These are phyloP conservation scores for Drosophila sturtevanti DNA, from an alignment of 1,140 invertebrate genomes.

Conservation along the genomic window DNA sequence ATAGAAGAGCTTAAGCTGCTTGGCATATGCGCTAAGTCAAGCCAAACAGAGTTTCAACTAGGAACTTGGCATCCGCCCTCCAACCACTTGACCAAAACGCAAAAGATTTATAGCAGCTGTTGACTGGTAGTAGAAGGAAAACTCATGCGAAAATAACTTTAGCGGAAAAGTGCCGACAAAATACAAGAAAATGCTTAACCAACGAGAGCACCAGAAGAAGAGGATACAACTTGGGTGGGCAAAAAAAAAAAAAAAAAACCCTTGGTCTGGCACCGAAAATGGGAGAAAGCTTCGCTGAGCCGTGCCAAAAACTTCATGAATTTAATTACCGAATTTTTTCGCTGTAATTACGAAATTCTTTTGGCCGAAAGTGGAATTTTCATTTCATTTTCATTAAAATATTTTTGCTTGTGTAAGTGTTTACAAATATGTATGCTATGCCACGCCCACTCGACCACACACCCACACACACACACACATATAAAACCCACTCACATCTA, in stretches of 20 bases:
- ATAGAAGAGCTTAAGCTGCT: slow-evolving; percentile 57
- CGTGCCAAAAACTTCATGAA: slow-evolving; percentile 72
- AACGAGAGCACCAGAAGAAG: slow-evolving; percentile 49
- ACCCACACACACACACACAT: slow-evolving; percentile 5
- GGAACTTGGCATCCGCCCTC: slow-evolving; percentile 3
- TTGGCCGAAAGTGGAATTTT: slow-evolving; percentile 77
- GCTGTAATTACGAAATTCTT: slow-evolving; percentile 81
- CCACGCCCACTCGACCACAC: slow-evolving; percentile 16
- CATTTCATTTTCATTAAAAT: slow-evolving; percentile 80
- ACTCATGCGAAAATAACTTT: slow-evolving; percentile 77
- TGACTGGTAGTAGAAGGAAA: slow-evolving; percentile 39
- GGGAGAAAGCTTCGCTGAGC: slow-evolving; percentile 44
- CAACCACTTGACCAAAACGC: slow-evolving; percentile 31
- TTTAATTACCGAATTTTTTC: slow-evolving; percentile 79
- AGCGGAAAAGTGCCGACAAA: slow-evolving; percentile 78
- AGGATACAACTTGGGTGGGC: slow-evolving; percentile 30
- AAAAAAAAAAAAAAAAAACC: neutral
- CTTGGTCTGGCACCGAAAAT: slow-evolving; percentile 35
- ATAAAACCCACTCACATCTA: too few relatives aligned
- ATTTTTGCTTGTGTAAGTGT: slow-evolving; percentile 70
- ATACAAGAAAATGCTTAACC: slow-evolving; percentile 78
- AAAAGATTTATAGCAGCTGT: slow-evolving; percentile 68
- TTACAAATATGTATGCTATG: slow-evolving; percentile 56
- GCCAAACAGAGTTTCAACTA: slow-evolving; percentile 9
- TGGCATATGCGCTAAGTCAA: slow-evolving; percentile 46